Evolutionary conservation across 1,140 invertebrate genomes (phyloP).

Genomic region (Drosophila malerkotliana): DNA sequence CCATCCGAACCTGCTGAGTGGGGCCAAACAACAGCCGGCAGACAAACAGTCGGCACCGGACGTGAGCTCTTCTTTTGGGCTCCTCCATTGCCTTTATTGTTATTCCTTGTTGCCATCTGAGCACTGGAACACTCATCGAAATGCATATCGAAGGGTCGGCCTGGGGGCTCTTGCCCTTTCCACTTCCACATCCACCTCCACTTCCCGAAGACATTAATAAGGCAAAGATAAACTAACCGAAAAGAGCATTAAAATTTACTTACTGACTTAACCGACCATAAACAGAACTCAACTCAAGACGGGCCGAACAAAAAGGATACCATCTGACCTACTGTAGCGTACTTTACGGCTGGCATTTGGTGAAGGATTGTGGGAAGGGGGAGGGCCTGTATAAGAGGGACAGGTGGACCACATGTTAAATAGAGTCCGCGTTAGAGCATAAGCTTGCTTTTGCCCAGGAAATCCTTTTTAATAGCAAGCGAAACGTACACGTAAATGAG

Average conservation of each 20-base stretch:
- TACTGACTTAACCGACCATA: constrained; percentile 59
- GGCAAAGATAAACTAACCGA: constrained; percentile 43
- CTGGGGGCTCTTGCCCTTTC: not conserved
- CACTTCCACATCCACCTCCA: constrained; percentile 13
- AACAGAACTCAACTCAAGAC: constrained; percentile 30
- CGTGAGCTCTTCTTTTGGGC: constrained; percentile 25
- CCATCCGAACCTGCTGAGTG: constrained; percentile 47
- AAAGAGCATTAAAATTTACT: constrained; percentile 65
- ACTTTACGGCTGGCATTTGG: constrained; percentile 57
- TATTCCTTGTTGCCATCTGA: constrained; percentile 38
- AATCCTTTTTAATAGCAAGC: constrained; percentile 70
- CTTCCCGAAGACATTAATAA: constrained; percentile 46
- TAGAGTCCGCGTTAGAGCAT: constrained; percentile 52
- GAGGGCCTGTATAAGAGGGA: not conserved
- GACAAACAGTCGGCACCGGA: constrained; percentile 12
- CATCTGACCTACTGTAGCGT: constrained; percentile 53
- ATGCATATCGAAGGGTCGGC: constrained; percentile 42
- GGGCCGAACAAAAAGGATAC: constrained; percentile 30
- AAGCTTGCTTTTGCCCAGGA: constrained; percentile 39
- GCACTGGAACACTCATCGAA: constrained; percentile 29
- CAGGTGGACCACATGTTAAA: constrained; percentile 51
- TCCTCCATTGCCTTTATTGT: constrained; percentile 39
- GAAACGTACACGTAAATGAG: constrained; percentile 63
- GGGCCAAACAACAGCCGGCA: constrained; percentile 33
- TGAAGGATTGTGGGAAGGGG: not conserved